Evolutionary conservation across 2,113 vertebrate genomes (phyloP).

Genomic region (Lasiurus cinereus): DNA sequence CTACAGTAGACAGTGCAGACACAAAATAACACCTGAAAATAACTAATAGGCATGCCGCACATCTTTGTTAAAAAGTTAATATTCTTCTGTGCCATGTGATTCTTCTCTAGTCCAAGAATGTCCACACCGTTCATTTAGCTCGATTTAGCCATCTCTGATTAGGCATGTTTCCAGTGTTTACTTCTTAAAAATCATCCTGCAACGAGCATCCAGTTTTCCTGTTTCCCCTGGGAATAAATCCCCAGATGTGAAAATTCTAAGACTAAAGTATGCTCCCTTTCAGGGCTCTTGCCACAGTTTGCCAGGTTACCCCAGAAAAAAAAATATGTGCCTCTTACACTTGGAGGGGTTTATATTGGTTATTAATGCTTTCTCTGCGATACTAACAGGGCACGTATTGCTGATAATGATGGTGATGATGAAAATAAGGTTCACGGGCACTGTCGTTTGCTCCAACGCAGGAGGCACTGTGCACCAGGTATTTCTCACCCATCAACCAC

Average conservation of each 20-base stretch:
- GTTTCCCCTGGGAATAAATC: slow-evolving; percentile 27
- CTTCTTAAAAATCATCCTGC: slow-evolving; percentile 38
- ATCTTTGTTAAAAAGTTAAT: not conserved
- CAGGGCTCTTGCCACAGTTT: not conserved
- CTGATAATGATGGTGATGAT: not conserved
- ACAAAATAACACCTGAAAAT: not conserved
- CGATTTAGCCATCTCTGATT: not conserved
- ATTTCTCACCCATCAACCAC: not conserved
- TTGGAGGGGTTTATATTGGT: not conserved
- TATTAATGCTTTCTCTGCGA: not conserved
- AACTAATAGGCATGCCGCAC: not conserved
- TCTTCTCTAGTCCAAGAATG: not conserved
- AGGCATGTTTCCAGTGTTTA: not conserved
- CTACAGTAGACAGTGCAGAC: not conserved
- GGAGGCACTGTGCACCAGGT: not conserved
- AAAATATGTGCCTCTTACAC: not conserved
- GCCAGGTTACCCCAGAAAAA: not conserved
- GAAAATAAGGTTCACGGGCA: too few relatives aligned
- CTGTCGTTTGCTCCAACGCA: too few relatives aligned
- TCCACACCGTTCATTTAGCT: not conserved
- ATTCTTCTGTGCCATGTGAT: not conserved
- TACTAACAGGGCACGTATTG: not conserved
- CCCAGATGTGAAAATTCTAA: not conserved
- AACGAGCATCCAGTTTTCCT: not conserved
- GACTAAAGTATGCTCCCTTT: not conserved